Conservation (phyloP, 2,888 invertebrate genomes). For the Stenodema calcarata region DNA sequence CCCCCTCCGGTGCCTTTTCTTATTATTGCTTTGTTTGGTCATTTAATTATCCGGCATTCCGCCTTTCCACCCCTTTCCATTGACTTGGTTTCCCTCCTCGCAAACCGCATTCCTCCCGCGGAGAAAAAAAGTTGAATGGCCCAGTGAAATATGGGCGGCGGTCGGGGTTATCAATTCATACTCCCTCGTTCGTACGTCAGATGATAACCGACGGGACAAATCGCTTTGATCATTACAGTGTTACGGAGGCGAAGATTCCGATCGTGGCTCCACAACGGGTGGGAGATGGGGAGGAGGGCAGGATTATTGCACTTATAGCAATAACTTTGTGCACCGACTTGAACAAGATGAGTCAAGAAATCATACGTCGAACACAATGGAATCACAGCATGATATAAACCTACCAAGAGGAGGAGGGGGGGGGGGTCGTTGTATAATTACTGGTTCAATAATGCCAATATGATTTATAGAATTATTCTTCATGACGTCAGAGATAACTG, state of each 20-base stretch:
- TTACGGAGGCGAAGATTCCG: background rate
- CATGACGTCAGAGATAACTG: no score
- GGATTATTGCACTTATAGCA: constrained; percentile 4
- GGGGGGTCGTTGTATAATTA: no score
- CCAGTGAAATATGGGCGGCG: constrained; percentile 25
- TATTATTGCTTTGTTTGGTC: constrained; percentile 45
- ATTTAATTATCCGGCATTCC: constrained; percentile 37
- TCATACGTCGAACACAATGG: background rate
- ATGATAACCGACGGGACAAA: constrained; percentile 24
- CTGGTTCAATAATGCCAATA: no score
- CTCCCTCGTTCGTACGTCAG: background rate
- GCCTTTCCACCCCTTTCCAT: background rate
- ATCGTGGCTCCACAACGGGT: background rate
- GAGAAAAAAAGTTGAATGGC: constrained; percentile 17
- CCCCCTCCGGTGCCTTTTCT: background rate
- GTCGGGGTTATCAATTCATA: constrained; percentile 21
- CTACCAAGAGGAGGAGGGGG: no score
- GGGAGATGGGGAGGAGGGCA: background rate
- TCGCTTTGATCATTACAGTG: constrained; percentile 15
- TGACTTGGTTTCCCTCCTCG: background rate
- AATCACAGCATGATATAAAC: background rate
- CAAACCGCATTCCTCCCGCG: constrained; percentile 22
- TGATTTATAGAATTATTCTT: no score
- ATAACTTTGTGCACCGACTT: background rate
- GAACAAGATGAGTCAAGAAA: background rate